Base-by-base conservation (phyloP, 2,113 vertebrate species). In the Atractosteus spatula region DNA sequence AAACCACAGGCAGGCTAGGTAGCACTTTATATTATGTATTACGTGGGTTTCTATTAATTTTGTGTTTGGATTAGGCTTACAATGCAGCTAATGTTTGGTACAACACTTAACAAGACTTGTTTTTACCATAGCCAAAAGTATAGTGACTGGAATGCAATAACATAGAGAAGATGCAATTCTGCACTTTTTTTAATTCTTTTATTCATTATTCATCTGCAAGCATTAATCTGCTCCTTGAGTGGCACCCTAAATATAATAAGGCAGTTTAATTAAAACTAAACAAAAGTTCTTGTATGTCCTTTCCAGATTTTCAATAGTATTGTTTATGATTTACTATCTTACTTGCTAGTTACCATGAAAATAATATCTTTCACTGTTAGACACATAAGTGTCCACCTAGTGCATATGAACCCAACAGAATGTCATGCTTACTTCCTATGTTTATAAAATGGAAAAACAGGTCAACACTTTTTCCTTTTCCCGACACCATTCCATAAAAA, bases 31-130 rank as follows among this genome's bases (percentile, higher is more conserved):
- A 14, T 44, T 71, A 62, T 7, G 16, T 43, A n/a, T 8, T 41
- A 43, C 29, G 59, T 64, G 45, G 55, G 6, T 71, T 71, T 41
- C 61, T n/a, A 59, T 59, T 70, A 59, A 42, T 59, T 57, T 10
- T 51, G 47, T 51, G 47, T 10, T 51, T 51, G 47, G 10, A 5
- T 7, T 51, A 51, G 47, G 5, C 47, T 5, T 51, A 51, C 47
- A 51, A 51, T 51, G 47, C 47, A 7, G 47, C 47, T 51, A 7
- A 51, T 7, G 10, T 51, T 51, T 7, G 29, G 29, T 29, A 29
- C 29, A 29, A 29, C 29, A 51, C 47, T 51, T 10, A 7, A 51
- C 47, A 51, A 51, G 47, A 5, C 47, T 51, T 51, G 29, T 51
- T 10, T 7, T 51, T 51, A 51, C 5, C 47, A 51, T 10, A 51